Conservation (phyloP, 2,797 vertebrate genomes). For the Columba guinea region DNA sequence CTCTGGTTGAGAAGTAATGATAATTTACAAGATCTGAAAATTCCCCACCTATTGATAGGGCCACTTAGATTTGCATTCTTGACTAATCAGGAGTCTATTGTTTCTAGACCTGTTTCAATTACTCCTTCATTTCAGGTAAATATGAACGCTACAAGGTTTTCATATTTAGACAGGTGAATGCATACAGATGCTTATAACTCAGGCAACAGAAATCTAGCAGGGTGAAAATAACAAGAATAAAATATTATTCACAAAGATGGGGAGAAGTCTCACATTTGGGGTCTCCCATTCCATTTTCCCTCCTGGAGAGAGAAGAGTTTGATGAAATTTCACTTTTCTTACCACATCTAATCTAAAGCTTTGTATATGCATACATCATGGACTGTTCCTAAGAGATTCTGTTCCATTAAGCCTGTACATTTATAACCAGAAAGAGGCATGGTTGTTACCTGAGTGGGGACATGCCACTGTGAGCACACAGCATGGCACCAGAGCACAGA, state of each 20-base stretch:
- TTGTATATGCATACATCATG: not conserved
- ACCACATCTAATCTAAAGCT: not conserved
- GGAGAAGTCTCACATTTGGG: not conserved
- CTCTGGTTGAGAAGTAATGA: not conserved
- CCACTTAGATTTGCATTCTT: not conserved
- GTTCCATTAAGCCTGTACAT: not conserved
- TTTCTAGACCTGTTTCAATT: not conserved
- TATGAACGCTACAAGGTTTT: not conserved
- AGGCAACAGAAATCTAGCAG: not conserved
- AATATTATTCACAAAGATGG: not conserved
- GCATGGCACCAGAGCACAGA: fast-evolving
- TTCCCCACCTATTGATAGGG: not conserved
- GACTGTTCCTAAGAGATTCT: not conserved
- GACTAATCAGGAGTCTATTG: not conserved
- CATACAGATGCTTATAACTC: not conserved
- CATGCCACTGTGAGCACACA: not conserved
- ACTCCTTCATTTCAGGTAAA: not conserved
- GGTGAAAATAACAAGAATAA: not conserved
- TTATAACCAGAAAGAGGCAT: not conserved
- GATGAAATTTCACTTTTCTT: not conserved
- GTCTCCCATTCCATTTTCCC: not conserved
- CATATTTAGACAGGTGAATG: not conserved
- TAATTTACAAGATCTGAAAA: not conserved
- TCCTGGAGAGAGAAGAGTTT: not conserved
- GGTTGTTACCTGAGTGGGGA: not conserved